A percentile compares a stretch with the other conserved stretches of the same genome.
Conservation (phyloP, 2,888 invertebrate genomes). For the Dendrolimus pini region DNA sequence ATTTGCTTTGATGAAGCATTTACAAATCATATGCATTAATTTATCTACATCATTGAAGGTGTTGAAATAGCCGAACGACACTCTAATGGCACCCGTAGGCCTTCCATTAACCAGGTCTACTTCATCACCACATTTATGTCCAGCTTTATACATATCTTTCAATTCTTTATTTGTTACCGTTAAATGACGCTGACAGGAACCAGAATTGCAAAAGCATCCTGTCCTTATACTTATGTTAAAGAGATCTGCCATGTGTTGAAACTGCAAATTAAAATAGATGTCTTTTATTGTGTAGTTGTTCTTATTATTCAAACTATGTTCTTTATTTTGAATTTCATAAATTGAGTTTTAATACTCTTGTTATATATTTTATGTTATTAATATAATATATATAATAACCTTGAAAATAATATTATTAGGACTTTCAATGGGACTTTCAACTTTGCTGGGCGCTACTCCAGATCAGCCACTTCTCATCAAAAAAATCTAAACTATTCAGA, state of each 20-base stretch:
- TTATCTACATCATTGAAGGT: conserved; percentile 82
- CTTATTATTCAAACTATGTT: too few species aligned
- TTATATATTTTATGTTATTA: too few species aligned
- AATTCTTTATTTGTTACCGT: conserved; percentile 81
- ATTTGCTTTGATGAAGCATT: conserved; percentile 80
- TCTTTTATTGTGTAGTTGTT: too few species aligned
- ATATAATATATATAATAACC: too few species aligned
- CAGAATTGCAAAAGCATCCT: conserved; percentile 98
- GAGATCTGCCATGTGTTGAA: conserved; percentile 91
- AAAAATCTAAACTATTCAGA: too few species aligned
- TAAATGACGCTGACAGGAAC: conserved; percentile 92
- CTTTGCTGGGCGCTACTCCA: too few species aligned
- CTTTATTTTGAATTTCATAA: too few species aligned
- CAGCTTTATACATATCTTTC: conserved; percentile 86
- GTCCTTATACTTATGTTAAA: conserved; percentile 91
- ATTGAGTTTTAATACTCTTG: too few species aligned
- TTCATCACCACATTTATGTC: conserved; percentile 95
- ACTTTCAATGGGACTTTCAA: too few species aligned
- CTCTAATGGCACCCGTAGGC: conserved; percentile 94
- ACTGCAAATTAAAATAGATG: conserved; percentile 63
- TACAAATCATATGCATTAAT: conserved; percentile 83
- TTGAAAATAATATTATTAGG: too few species aligned
- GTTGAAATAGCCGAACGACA: conserved; percentile 96
- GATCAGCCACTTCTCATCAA: too few species aligned
- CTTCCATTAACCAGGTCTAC: conserved; percentile 88